Conservation (phyloP, 2,888 invertebrate genomes). For the Lithophane socia region DNA sequence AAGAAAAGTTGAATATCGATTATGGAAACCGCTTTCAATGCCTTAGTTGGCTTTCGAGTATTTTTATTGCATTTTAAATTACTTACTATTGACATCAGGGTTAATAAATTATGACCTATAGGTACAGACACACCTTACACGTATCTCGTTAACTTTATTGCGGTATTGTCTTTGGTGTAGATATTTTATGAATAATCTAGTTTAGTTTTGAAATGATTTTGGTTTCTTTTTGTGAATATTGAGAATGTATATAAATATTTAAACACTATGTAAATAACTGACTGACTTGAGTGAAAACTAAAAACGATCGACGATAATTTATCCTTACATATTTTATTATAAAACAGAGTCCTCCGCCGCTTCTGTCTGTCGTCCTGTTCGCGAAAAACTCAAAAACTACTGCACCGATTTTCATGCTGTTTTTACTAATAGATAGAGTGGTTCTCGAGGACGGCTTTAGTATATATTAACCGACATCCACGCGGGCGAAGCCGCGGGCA, state of each 20-base stretch:
- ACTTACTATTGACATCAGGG: background rate
- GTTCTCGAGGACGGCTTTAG: no score
- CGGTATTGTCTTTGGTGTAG: background rate
- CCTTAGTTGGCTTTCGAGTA: conserved; percentile 11
- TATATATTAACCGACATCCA: no score
- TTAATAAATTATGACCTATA: background rate
- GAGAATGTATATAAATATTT: background rate
- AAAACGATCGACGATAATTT: no score
- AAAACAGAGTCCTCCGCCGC: no score
- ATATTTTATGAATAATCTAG: background rate
- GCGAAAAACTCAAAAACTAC: no score
- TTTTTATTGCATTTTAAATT: conserved; percentile 45
- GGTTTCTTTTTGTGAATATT: background rate
- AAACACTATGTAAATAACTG: background rate
- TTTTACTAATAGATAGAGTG: no score
- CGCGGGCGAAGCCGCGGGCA: no score
- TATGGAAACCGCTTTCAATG: conserved; percentile 43
- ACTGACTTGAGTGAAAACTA: background rate
- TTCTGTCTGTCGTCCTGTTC: no score
- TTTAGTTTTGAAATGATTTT: background rate
- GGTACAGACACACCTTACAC: background rate
- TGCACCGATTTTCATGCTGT: no score
- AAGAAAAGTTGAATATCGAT: conserved; percentile 55
- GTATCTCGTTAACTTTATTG: background rate
- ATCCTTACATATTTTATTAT: no score